Percentiles rank a stretch among this genome's conserved stretches.
Conservation (phyloP, 2,888 invertebrate genomes). For the Tridacna crocea region DNA sequence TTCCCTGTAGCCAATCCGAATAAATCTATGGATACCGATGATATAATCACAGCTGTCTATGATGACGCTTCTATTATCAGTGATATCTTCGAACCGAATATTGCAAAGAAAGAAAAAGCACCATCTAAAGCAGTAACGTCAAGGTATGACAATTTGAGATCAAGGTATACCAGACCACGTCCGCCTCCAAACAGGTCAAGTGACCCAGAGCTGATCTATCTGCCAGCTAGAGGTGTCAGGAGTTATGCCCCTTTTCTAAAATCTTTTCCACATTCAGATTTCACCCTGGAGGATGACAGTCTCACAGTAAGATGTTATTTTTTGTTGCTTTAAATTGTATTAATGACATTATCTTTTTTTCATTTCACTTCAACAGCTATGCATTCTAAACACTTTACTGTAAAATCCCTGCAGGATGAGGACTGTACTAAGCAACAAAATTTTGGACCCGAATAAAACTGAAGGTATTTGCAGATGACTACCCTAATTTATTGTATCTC, state of each 20-base stretch:
- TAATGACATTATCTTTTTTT: background rate
- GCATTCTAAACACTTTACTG: too few species aligned
- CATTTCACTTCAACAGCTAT: too few species aligned
- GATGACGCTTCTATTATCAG: slow-evolving; percentile 68
- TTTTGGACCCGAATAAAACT: too few species aligned
- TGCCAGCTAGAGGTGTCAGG: slow-evolving; percentile 53
- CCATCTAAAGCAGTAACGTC: slow-evolving; percentile 3
- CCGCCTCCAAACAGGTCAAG: slow-evolving; percentile 40
- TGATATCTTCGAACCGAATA: slow-evolving; percentile 66
- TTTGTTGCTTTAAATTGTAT: background rate
- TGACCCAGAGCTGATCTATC: slow-evolving; percentile 42
- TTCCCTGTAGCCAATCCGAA: slow-evolving; percentile 42
- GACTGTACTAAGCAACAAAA: too few species aligned
- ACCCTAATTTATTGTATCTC: too few species aligned
- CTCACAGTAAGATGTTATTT: slow-evolving; percentile 3
- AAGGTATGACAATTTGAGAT: slow-evolving; percentile 61
- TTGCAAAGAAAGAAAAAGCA: background rate
- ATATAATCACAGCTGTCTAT: slow-evolving; percentile 58
- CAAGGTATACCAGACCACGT: slow-evolving; percentile 64
- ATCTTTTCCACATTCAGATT: slow-evolving; percentile 57
- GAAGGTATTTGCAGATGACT: too few species aligned
- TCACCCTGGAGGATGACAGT: slow-evolving; percentile 11
- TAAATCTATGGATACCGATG: slow-evolving; percentile 58
- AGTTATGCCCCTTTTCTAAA: slow-evolving; percentile 49
- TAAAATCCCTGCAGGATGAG: too few species aligned